Conservation (phyloP, 2,888 invertebrate genomes). For the Leucophora obtusa region DNA sequence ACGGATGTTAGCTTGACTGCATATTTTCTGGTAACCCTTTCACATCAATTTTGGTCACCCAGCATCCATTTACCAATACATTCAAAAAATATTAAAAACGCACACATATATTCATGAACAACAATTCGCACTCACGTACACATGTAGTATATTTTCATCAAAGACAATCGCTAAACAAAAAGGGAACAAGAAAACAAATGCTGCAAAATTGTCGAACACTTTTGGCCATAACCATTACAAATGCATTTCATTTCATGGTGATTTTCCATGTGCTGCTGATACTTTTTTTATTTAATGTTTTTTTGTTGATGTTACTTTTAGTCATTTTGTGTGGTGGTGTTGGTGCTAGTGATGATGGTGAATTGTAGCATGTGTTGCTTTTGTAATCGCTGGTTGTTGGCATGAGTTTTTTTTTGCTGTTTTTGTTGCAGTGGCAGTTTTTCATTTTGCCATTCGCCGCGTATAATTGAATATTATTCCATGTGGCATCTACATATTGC, state of each 20-base stretch:
- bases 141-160: slow-evolving; percentile 17
- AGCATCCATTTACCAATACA: slow-evolving; percentile 28
- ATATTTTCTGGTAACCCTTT: slow-evolving; percentile 45
- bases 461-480: slow-evolving; percentile 60
- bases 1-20: slow-evolving; percentile 49
- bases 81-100: not conserved
- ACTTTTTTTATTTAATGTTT: not conserved
- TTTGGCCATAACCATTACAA: slow-evolving; percentile 43
- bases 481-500: slow-evolving; percentile 47
- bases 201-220: slow-evolving; percentile 42
- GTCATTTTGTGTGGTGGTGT: slow-evolving; percentile 12
- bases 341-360: slow-evolving; percentile 19
- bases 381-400: slow-evolving; percentile 52
- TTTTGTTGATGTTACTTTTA: slow-evolving; percentile 41
- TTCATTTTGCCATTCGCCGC: slow-evolving; percentile 54
- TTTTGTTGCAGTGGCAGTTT: slow-evolving; percentile 49
- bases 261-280: slow-evolving; percentile 41
- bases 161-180: slow-evolving; percentile 43
- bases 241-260: slow-evolving; percentile 47
- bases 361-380: slow-evolving; percentile 60
- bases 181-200: slow-evolving; percentile 31
- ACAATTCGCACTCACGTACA: not conserved
- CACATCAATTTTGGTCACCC: slow-evolving; percentile 53
- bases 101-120: not conserved
- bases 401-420: slow-evolving; percentile 19